A percentile compares a stretch with the other conserved stretches of the same genome.
phyloP scores from a whole-genome alignment of 2,888 invertebrate species.

The Onthophagus sagittarius region DNA sequence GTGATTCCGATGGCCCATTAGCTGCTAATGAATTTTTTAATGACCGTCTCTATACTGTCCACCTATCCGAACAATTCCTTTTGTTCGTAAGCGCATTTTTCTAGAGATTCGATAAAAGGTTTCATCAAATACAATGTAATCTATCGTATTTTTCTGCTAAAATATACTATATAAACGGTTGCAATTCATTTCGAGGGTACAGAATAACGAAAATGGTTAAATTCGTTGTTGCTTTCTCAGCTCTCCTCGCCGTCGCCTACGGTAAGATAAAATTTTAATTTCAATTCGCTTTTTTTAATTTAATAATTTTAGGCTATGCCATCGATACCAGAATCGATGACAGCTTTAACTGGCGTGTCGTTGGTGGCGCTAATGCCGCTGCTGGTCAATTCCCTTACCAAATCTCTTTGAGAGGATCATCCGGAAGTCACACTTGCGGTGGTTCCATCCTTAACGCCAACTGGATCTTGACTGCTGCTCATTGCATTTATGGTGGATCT shows the following conservation, averaged over 20 bases:
- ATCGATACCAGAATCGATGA: conserved; percentile 16
- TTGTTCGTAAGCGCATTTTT: neutral
- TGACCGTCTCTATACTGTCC: neutral
- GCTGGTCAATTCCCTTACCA: conserved; percentile 54
- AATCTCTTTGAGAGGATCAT: conserved; percentile 52
- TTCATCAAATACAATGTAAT: neutral
- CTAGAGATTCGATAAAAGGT: neutral
- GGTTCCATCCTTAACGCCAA: conserved; percentile 55
- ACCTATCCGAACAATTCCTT: neutral
- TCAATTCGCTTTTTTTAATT: neutral
- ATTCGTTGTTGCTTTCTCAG: conserved; percentile 5
- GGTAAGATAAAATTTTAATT: neutral
- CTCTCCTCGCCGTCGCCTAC: neutral
- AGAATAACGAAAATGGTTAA: conserved; percentile 2
- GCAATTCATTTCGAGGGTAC: neutral
- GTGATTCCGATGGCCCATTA: conserved; percentile 24
- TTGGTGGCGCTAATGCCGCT: conserved; percentile 54
- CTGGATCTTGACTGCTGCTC: conserved; percentile 38
- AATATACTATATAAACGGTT: neutral
- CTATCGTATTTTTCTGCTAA: neutral
- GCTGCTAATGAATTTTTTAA: conserved; percentile 1
- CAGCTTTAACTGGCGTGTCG: conserved; percentile 40
- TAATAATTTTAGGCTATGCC: neutral
- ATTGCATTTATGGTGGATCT: conserved; percentile 29
- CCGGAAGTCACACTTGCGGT: conserved; percentile 57